These are phyloP conservation scores for Neoitamus cyanurus DNA, from an alignment of 2,888 invertebrate genomes.

Conservation along the genomic window DNA sequence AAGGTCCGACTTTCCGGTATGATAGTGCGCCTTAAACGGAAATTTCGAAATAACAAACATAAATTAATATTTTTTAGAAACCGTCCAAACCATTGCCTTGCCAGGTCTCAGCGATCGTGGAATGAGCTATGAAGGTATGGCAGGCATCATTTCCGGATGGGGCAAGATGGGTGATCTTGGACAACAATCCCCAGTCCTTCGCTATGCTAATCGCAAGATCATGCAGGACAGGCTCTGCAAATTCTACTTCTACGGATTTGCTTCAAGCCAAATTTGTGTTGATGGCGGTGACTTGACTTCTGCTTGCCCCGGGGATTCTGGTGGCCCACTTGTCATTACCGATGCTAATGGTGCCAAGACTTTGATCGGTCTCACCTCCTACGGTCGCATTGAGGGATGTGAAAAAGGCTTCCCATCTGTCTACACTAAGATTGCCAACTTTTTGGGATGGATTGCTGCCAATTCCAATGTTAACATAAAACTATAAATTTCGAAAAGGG, in stretches of 20 bases:
- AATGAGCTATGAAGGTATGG: not conserved
- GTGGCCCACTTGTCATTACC: not conserved
- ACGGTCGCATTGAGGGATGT: conserved; percentile 10
- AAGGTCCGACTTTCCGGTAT: not conserved
- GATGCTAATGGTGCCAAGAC: not conserved
- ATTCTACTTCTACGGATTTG: not conserved
- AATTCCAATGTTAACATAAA: not conserved
- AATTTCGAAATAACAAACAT: not conserved
- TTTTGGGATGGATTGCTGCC: conserved; percentile 2
- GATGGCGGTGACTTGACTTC: not conserved
- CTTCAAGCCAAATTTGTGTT: not conserved
- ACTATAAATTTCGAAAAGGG: not conserved
- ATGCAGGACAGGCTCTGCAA: conserved; percentile 1
- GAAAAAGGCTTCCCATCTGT: conserved; percentile 16
- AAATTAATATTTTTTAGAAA: not conserved
- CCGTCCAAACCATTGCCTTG: not conserved
- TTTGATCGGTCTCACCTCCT: conserved; percentile 18
- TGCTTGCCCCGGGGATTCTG: conserved; percentile 25
- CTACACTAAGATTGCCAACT: not conserved
- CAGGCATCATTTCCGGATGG: conserved; percentile 23
- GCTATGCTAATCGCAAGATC: not conserved
- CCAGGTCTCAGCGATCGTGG: not conserved
- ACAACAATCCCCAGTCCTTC: not conserved
- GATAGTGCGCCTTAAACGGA: not conserved
- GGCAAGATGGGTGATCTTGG: not conserved